A percentile compares a stretch with the other conserved stretches of the same genome.
phyloP scores from a whole-genome alignment of 2,113 vertebrate species.

The Dryoscopus gambensis region DNA sequence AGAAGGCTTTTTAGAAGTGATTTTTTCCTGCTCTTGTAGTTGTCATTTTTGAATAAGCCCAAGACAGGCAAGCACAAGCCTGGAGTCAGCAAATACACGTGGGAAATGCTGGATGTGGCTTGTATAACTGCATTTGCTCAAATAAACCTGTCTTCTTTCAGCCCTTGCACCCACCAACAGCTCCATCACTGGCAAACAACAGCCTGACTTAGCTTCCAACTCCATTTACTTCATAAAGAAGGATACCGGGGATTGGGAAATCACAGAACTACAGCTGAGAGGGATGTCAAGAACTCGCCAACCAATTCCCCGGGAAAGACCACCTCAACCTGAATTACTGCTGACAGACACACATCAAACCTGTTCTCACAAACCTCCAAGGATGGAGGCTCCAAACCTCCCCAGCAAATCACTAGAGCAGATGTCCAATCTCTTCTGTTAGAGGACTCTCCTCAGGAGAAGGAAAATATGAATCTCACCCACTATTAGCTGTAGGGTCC shows the following conservation, averaged over 20 bases:
- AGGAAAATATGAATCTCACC: background rate
- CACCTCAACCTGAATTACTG: background rate
- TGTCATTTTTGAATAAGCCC: background rate
- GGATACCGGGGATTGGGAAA: background rate
- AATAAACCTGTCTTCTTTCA: background rate
- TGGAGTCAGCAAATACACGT: background rate
- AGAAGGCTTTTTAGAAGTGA: background rate
- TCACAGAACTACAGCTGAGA: background rate
- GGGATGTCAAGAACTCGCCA: accelerated
- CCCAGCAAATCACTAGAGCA: background rate
- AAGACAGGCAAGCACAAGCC: background rate
- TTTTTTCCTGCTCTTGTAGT: background rate
- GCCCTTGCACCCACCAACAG: background rate
- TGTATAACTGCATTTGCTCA: background rate
- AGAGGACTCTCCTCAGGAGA: background rate
- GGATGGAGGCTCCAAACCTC: background rate
- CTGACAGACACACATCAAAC: background rate
- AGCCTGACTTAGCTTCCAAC: background rate
- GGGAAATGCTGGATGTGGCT: background rate
- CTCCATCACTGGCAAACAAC: background rate
- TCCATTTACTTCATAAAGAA: background rate
- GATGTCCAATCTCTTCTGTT: background rate
- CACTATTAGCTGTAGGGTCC: background rate
- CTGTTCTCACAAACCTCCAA: background rate
- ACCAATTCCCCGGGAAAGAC: background rate